Evolutionary conservation across 2,888 invertebrate genomes (phyloP), one percentile per base, ranked within the genome.

Genomic region (Agrilus mali): DNA sequence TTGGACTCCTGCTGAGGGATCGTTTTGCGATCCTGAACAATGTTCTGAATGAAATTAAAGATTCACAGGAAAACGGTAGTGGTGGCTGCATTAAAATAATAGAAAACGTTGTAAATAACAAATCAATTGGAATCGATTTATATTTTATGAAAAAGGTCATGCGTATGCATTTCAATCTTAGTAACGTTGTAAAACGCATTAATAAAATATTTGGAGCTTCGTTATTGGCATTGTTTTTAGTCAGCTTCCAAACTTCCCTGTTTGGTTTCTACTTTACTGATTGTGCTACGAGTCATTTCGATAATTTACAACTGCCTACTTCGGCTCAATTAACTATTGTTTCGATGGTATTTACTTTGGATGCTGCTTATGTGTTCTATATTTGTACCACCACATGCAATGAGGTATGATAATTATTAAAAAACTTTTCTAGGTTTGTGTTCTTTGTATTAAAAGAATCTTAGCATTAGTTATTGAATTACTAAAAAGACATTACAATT

Each of bases 131-230:
- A 35, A 15, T 35, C 35, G 16, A 35, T 15, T 35, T 35, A 7
- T 16, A 35, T 35, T 15, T 16, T 4, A 15, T 35, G 14, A 14
- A 45, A 45, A 42, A 42, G 45, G 27, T 27, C 8, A 27, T 27
- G 27, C 27, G 27, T 4, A 43, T 57, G 38, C 57, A 60, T 46
- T 56, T 56, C 42, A 49, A 56, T 33, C 38, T 60, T 14, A 52
- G 50, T 17, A 55, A 56, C 45, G 46, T 54, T 6, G 52, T 53
- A 7, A 48, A 51, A 31, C 36, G 49, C 33, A 46, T 56, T 10
- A 57, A 54, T 42, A 49, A 54, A 27, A 50, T 46, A n/a, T 59
- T 56, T 40, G 58, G 60, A 4, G 40, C 55, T 4, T 49, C 45
- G 13, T 43, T 58, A 36, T 37, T 59, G 15, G 43, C 50, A 14